Conservation (phyloP, 2,797 vertebrate species). For the Argyrosomus regius region DNA sequence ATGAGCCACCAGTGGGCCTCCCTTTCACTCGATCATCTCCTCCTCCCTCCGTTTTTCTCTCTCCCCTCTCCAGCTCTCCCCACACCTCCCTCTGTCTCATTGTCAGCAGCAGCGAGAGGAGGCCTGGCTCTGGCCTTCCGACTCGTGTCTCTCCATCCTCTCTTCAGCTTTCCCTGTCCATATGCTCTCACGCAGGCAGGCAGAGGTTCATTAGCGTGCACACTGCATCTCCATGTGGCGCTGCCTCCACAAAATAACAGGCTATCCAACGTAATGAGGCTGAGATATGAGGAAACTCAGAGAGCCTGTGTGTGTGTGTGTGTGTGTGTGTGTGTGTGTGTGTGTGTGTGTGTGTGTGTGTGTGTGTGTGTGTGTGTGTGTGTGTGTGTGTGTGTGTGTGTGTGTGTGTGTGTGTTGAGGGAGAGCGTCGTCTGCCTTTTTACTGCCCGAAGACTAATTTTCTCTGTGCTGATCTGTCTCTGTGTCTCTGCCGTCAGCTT, state of each 20-base stretch:
- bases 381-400: slow-evolving; percentile 47
- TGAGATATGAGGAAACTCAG: slow-evolving; percentile 83
- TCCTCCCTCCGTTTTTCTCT: neutral
- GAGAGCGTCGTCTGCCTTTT: slow-evolving; percentile 53
- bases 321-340: slow-evolving; percentile 38
- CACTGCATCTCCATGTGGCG: slow-evolving; percentile 83
- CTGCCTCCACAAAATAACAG: slow-evolving; percentile 85
- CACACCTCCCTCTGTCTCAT: slow-evolving; percentile 51
- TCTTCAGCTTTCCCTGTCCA: slow-evolving; percentile 79
- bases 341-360: slow-evolving; percentile 47
- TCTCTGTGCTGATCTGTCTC: slow-evolving; percentile 72
- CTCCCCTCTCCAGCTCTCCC: slow-evolving; percentile 17
- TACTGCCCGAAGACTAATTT: slow-evolving; percentile 74
- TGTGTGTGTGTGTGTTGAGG: slow-evolving; percentile 43
- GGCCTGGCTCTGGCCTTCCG: slow-evolving; percentile 76
- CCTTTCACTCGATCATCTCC: slow-evolving; percentile 58
- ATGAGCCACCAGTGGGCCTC: slow-evolving; percentile 63
- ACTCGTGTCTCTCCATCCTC: slow-evolving; percentile 77
- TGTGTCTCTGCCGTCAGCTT: slow-evolving; percentile 89
- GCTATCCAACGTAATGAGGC: slow-evolving; percentile 87
- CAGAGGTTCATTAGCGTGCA: slow-evolving; percentile 86
- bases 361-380: slow-evolving; percentile 45
- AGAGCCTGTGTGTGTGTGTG: slow-evolving; percentile 56
- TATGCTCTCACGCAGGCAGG: slow-evolving; percentile 84
- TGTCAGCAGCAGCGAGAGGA: slow-evolving; percentile 67